Conservation (phyloP, 2,888 invertebrate species). For the Patella depressa region DNA sequence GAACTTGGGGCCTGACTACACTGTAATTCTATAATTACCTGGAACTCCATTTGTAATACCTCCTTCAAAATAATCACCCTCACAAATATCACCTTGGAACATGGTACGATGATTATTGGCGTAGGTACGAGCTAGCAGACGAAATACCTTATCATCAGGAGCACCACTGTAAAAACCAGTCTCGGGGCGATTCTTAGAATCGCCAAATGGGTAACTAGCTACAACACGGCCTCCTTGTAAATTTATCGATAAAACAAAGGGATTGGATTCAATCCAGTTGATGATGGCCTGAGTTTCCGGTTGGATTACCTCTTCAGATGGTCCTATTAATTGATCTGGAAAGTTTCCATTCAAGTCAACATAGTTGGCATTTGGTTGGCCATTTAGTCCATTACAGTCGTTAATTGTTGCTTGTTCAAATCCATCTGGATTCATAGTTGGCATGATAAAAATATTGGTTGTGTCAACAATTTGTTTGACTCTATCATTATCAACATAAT, state of each 20-base stretch:
- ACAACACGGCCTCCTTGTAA: conserved; percentile 93
- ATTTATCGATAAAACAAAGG: conserved; percentile 93
- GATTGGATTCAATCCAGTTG: conserved; percentile 93
- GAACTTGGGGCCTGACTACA: too few species aligned
- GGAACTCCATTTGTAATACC: conserved; percentile 68
- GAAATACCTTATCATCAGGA: conserved; percentile 88
- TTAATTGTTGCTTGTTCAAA: conserved; percentile 59
- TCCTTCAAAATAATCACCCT: conserved; percentile 54
- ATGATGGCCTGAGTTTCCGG: conserved; percentile 91
- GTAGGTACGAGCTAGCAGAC: conserved; percentile 83
- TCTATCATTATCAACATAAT: conserved; percentile 49
- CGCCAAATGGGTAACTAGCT: conserved; percentile 95
- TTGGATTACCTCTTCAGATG: conserved; percentile 73
- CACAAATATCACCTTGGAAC: conserved; percentile 81
- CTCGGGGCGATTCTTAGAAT: conserved; percentile 46
- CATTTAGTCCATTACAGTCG: conserved; percentile 70
- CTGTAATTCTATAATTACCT: conserved; percentile 50
- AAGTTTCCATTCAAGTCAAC: conserved; percentile 95
- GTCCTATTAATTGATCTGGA: conserved; percentile 92
- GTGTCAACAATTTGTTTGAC: conserved; percentile 57
- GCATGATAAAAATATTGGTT: conserved; percentile 67
- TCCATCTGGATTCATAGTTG: conserved; percentile 70
- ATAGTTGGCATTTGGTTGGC: conserved; percentile 78
- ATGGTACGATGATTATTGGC: conserved; percentile 83
- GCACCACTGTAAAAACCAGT: conserved; percentile 49